Conservation (phyloP, 2,888 invertebrate species). For the Gerosis bhagava region DNA sequence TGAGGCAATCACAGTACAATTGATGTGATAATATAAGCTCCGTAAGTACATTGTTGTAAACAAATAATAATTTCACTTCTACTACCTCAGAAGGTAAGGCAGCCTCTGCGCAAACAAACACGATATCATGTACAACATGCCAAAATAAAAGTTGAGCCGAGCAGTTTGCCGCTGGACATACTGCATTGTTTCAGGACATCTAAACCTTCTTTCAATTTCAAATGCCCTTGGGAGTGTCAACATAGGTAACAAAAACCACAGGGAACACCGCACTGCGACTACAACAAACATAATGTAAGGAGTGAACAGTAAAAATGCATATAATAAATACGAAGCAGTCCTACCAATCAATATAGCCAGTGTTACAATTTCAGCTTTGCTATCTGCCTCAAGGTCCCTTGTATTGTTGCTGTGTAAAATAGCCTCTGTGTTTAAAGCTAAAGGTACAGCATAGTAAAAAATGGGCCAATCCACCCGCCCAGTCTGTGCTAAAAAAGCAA, state of each 20-base stretch:
- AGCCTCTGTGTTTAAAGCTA: conserved; percentile 97
- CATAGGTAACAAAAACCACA: conserved; percentile 94
- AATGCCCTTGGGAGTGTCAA: conserved; percentile 95
- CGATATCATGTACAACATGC: conserved; percentile 93
- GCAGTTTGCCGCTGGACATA: conserved; percentile 94
- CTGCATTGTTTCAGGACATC: conserved; percentile 89
- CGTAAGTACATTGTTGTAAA: conserved; percentile 36
- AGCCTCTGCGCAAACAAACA: conserved; percentile 87
- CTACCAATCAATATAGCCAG: conserved; percentile 96
- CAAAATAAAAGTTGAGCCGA: conserved; percentile 94
- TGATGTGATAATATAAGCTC: conserved; percentile 32
- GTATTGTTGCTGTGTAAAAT: conserved; percentile 98
- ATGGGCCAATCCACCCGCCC: conserved; percentile 95
- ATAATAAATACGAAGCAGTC: conserved; percentile 95
- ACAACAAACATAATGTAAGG: conserved; percentile 96
- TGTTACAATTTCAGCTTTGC: conserved; percentile 95
- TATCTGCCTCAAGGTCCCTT: conserved; percentile 94
- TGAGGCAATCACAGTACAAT: conserved; percentile 11
- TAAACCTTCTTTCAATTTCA: conserved; percentile 93
- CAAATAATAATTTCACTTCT: conserved; percentile 20
- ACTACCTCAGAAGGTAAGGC: conserved; percentile 77
- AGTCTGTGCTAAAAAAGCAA: conserved; percentile 96
- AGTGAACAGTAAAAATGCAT: conserved; percentile 93
- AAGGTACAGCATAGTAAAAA: conserved; percentile 95
- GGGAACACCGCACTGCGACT: conserved; percentile 90